Base-by-base conservation (phyloP, 2,797 vertebrate genomes). In the Acrossocheilus wenchowensis region DNA sequence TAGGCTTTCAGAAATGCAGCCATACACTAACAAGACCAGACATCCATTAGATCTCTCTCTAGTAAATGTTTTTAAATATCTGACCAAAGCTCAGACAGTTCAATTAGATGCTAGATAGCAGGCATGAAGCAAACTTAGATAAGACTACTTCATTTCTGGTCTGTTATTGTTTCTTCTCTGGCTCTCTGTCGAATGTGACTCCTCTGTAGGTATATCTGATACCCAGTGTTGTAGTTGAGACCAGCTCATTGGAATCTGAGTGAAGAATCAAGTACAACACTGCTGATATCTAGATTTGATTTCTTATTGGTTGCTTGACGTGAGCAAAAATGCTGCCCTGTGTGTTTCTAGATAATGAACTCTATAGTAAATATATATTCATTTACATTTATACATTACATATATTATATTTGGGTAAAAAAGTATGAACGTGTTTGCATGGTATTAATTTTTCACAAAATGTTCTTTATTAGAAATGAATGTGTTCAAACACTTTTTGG, bases 1-100 rank as follows among this genome's bases (percentile, higher is more conserved):
- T 90, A 81, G 71, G 26, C 85, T 91, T 86, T 89, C 86, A 82
- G 69, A 84, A 80, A 82, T 83, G 60, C 68, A 36, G 36, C 41
- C 30, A 34, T 57, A n/a, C 48, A 30, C 78, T 57, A 41, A 64
- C 12, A 87, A 77, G 79, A 78, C 43, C 36, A 86, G 79, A 71
- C 34, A 10, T 85, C 57, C 69, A 66, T 84, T 64, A 77, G 30
- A 69, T 72, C 62, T 74, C 36, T 39, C 21, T 50, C 23, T 66
- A 36, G 48, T 39, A 48, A 66, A 66, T 57, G 23, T 71, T 60
- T 43, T 34, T 54, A 39, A 78, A 82, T 43, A 83, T 60, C 80
- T 64, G 62, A 57, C 48, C 10, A 14, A 60, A 43, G 68, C 39
- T 34, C 8, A 45, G 36, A 30, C 19, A 6, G 79, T 66, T 81